phyloP scores from a whole-genome alignment of 2,797 vertebrate species.

The Leucoraja ocellata region DNA sequence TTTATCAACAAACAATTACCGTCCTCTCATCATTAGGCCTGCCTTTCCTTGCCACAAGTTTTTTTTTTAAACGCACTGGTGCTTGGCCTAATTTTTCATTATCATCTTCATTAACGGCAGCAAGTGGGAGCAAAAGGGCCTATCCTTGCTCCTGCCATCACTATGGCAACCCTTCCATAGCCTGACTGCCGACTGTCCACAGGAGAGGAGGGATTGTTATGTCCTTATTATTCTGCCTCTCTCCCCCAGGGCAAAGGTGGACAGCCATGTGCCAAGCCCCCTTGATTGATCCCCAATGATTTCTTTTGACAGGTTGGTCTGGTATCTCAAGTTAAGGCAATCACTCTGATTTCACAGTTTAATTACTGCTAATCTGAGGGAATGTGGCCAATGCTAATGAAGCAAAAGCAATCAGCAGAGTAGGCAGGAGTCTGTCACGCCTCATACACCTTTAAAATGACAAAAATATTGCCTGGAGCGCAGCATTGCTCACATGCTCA shows the following conservation, averaged over 20 bases:
- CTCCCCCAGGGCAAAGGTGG: constrained; percentile 58
- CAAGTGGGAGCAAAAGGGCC: constrained; percentile 61
- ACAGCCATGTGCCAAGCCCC: constrained; percentile 56
- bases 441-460: constrained; percentile 50
- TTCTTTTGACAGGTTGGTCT: constrained; percentile 74
- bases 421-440: constrained; percentile 51
- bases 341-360: constrained; percentile 83
- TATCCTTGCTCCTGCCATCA: constrained; percentile 63
- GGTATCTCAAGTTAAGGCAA: constrained; percentile 71
- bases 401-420: constrained; percentile 67
- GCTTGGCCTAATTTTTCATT: constrained; percentile 79
- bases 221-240: constrained; percentile 60
- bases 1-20: constrained; percentile 63
- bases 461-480: constrained; percentile 8
- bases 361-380: constrained; percentile 89
- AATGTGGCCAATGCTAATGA: constrained; percentile 79
- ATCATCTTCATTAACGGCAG: constrained; percentile 77
- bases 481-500: background rate
- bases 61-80: constrained; percentile 54
- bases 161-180: constrained; percentile 72
- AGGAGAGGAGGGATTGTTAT: constrained; percentile 62
- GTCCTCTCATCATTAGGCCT: constrained; percentile 59
- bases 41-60: constrained; percentile 68
- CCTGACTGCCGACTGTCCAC: constrained; percentile 60
- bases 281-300: constrained; percentile 73